Evolutionary conservation across 2,113 vertebrate genomes (phyloP), one percentile per base, ranked within the genome.

Genomic region (Laticauda laticaudata): DNA sequence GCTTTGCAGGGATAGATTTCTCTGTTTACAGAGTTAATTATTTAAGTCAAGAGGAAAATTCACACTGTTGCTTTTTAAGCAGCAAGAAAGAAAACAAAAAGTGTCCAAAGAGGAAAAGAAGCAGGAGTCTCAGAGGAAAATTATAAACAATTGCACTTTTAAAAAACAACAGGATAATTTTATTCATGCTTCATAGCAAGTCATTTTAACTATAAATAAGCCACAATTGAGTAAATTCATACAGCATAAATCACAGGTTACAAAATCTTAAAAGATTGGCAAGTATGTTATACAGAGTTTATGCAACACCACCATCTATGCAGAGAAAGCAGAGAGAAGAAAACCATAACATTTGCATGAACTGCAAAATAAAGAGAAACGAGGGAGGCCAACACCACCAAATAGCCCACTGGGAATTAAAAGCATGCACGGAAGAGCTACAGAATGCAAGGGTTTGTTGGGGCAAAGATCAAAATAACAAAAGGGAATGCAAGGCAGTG

Each of bases 21-120:
- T 0, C 0, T 8, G 26, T 92, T 89, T 89, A n/a, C 20, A 43
- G 90, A 87, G 39, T 91, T 93, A 92, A 91, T 88, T 0, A 0
- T 7, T 93, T 75, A 90, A 94, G 45, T 57, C 29, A 26, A 86
- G 20, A 88, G 9, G 26, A 93, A n/a, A 94, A 92, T 56, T 39
- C 12, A 18, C 0, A 0, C 64, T 81, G 21, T 26, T 95, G 89
- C 12, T 4, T 90, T 92, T 92, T 53, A 24, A 34, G 4, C 0
- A 1, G 53, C 93, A 64, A 64, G 3, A 20, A 94, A 55, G 54
- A 88, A 90, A 75, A 3, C 0, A 0, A 12, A 12, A 86, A 53
- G 53, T 34, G 4, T 45, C 43, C 20, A 29, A 55, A 10, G n/a
- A 56, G 21, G 59, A 92, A 61, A 11, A 56, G 86, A 29, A 86